Conservation (phyloP, 2,888 invertebrate genomes). For the Nezara viridula region DNA sequence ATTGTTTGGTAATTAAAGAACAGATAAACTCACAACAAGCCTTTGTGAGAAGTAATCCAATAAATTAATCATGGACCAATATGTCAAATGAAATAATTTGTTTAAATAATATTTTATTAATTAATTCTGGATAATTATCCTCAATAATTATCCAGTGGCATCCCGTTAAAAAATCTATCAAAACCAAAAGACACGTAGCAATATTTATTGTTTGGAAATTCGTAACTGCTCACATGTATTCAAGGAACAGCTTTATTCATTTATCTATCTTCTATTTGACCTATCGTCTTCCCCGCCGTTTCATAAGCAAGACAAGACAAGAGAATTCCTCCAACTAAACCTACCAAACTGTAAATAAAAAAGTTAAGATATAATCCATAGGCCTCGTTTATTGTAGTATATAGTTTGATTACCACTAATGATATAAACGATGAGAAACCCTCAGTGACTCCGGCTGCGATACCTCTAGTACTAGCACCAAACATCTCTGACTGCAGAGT, state of each 20-base stretch:
- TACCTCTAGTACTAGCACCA: constrained; percentile 65
- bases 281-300: constrained; percentile 65
- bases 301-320: constrained; percentile 64
- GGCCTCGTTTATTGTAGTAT: constrained; percentile 62
- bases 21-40: too few relatives aligned
- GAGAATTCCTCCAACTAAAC: constrained; percentile 62
- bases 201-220: too few relatives aligned
- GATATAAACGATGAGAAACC: constrained; percentile 61
- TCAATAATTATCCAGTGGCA: too few relatives aligned
- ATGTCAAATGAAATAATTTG: too few relatives aligned
- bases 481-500: constrained; percentile 65
- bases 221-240: too few relatives aligned
- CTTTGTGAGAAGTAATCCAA: too few relatives aligned
- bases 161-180: too few relatives aligned
- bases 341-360: constrained; percentile 61
- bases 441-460: constrained; percentile 64
- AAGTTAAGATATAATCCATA: constrained; percentile 65
- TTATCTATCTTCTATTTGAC: constrained; percentile 60
- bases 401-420: constrained; percentile 63
- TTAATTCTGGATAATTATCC: too few relatives aligned
- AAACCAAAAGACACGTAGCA: too few relatives aligned
- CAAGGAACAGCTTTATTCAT: not conserved
- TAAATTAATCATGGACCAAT: too few relatives aligned
- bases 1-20: too few relatives aligned
- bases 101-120: too few relatives aligned